Percentiles rank a stretch among this genome's conserved stretches.
These are phyloP conservation scores for Poecilia velifera DNA, from an alignment of 2,797 vertebrate genomes.

Conservation along the genomic window DNA sequence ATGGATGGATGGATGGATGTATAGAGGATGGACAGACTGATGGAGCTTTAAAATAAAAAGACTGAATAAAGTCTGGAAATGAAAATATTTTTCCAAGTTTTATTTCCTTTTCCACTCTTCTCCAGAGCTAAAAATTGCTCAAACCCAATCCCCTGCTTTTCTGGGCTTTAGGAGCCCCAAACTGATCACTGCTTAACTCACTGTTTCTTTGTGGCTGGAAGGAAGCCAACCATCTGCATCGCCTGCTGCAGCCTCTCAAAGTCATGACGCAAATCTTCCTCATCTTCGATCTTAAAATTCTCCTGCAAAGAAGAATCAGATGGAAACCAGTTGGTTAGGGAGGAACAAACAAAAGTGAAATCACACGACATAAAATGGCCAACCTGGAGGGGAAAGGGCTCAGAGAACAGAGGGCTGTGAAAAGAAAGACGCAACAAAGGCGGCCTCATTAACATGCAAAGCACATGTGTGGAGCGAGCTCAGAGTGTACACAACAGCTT, in stretches of 20 bases:
- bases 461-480: conserved; percentile 48
- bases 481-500: conserved; percentile 33
- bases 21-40: not conserved
- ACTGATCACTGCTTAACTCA: conserved; percentile 71
- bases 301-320: conserved; percentile 75
- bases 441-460: conserved; percentile 63
- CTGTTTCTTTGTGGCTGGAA: conserved; percentile 94
- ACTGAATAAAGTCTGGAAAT: not conserved
- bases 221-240: conserved; percentile 99
- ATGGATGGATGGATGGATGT: not conserved
- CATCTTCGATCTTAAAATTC: conserved; percentile 98
- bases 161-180: not conserved
- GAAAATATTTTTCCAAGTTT: not conserved
- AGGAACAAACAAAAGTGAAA: not conserved
- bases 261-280: conserved; percentile 93
- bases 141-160: not conserved
- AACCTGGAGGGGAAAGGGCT: conserved; percentile 18
- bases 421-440: conserved; percentile 51
- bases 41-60: not conserved
- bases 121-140: not conserved
- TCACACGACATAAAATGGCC: not conserved
- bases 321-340: conserved; percentile 3
- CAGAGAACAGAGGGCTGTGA: conserved; percentile 13
- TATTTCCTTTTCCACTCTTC: not conserved
- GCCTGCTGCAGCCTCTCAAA: conserved; percentile 98